Evolutionary conservation across 1,140 invertebrate species (phyloP), one percentile per base, ranked within the genome.

Genomic region (Ceratosolen solmsi): DNA sequence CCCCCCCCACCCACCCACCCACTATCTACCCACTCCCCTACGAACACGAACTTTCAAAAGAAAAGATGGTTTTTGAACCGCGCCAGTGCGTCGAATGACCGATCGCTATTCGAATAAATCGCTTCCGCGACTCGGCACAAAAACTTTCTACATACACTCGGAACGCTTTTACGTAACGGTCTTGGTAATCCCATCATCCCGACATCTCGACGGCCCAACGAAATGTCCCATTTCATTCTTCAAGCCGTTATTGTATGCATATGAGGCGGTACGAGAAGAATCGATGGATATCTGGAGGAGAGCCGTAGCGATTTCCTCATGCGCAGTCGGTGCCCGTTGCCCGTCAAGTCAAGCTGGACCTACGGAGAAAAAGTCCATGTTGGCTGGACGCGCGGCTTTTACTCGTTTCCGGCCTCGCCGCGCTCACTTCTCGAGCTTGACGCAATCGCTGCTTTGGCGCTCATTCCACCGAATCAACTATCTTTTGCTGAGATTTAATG

Each of bases 351-450:
- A 13, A 46, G 41, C 20, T 15, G 20, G 51, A 15, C 11, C 51
- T 2, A 3, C 13, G 51, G 51, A 15, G 11, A 54, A 54, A 22
- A 22, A 54, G 5, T 15, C 3, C 54, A 0, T 38, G 51, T 7
- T 51, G 60, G 49, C 9, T 56, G 65, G 25, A 78, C 60, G 41
- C 2, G 30, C 54, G 77, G 38, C 41, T 65, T 79, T 79, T 65
- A 38, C 65, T 54, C 51, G 68, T 60, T 74, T 80, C 79, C 79
- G 79, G 41, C 30, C 73, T 74, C 68, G 22, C 75, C 36, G 49
- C 2, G 58, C 8, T 8, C 30, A 27, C 25, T 25, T 30, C 11
- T 63, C 30, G 25, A 27, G n/a, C 25, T 30, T 15, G 58, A 63
- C 30, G 51, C 2, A 22, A 22, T 17, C 51, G 51, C 51, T 15